Evolutionary conservation across 2,113 vertebrate genomes (phyloP).

Genomic region (Callionymus lyra): DNA sequence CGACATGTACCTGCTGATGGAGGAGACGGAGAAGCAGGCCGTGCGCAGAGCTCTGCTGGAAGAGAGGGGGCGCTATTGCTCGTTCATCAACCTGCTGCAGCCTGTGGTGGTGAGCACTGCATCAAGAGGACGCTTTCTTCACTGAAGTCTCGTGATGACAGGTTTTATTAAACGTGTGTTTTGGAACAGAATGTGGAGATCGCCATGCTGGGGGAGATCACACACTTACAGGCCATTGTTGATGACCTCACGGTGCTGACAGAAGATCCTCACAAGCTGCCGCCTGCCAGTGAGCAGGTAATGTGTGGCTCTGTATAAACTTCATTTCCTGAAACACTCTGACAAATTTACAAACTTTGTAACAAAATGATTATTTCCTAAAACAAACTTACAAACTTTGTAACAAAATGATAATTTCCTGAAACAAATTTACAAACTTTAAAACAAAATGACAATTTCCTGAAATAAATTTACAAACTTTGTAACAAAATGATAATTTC

Average conservation of each 20-base stretch:
- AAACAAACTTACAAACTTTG: too few species aligned
- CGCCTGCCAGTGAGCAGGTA: conserved; percentile 94
- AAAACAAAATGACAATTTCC: too few species aligned
- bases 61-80: conserved; percentile 89
- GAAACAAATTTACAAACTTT: too few species aligned
- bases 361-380: too few species aligned
- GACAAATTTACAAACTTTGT: too few species aligned
- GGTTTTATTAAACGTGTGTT: not conserved
- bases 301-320: not conserved
- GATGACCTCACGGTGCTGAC: conserved; percentile 88
- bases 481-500: too few species aligned
- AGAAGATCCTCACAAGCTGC: conserved; percentile 90
- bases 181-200: conserved; percentile 81
- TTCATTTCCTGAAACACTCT: too few species aligned
- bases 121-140: not conserved
- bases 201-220: conserved; percentile 94
- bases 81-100: conserved; percentile 87
- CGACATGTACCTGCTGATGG: conserved; percentile 92
- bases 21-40: conserved; percentile 96
- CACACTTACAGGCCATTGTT: conserved; percentile 93
- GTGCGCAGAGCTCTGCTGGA: conserved; percentile 90
- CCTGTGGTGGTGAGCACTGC: conserved; percentile 83
- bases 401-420: too few species aligned
- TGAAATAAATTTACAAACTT: too few species aligned
- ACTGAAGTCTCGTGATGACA: too few species aligned